Base-by-base conservation (phyloP, 2,113 vertebrate species). In the Pseudopodoces humilis region DNA sequence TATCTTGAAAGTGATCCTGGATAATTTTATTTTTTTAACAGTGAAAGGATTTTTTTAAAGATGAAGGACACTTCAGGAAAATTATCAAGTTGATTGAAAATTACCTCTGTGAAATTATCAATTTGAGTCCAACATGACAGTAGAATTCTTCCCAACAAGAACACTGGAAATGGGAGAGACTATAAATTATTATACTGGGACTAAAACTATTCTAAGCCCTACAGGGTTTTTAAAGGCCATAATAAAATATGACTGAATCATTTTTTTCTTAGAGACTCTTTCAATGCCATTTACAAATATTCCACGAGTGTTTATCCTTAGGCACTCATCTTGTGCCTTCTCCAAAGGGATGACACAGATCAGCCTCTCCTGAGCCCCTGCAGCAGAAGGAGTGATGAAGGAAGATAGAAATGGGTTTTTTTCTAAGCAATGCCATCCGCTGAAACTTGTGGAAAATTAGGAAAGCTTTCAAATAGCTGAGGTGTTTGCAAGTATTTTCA, bases 1-100 rank as follows among this genome's bases (percentile, higher is more conserved):
- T 4, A 27, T 74, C 60, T 24, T 39, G 33, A 62, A 52, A 0
- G 0, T 1, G 0, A 27, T 43, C 59, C 44, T 19, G 20, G 31
- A 50, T 24, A 46, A 62, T 56, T 50, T 25, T 30, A 21, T 19
- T 65, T 75, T 50, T 50, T 50, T 28, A 74, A 63, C 23, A 56
- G 35, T 4, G 2, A 67, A 79, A 68, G 20, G 10, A 8, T 1
- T 11, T 72, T 76, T 88, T 49, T 69, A 28, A 63, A 77, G 43
- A 70, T 21, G 23, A 25, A 56, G 21, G 20, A 43, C 39, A 39
- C 33, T 67, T 49, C 12, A 68, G 33, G 46, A 79, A 87, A 53
- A 79, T 14, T 7, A 63, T 31, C 21, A 41, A 33, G 53, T 31
- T 37, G 62, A 69, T 53, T 60, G 46, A 87, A 89, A 58, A 76